phyloP scores from a whole-genome alignment of 2,888 invertebrate genomes.

The Idaea aversata region DNA sequence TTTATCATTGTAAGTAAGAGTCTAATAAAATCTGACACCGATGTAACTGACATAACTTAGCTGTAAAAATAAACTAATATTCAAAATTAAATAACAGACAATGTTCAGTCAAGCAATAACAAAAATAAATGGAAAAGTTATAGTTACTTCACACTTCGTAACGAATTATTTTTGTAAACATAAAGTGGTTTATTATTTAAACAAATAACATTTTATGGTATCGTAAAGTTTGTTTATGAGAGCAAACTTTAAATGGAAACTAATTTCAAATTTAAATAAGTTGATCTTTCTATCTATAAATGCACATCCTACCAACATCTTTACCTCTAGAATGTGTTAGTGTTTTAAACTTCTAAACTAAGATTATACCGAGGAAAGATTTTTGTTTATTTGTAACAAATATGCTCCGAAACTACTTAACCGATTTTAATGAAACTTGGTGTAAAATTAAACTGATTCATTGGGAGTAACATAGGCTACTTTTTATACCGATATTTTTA shows the following conservation, averaged over 20 bases:
- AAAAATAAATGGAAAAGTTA: slow-evolving; percentile 29
- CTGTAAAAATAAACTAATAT: neutral
- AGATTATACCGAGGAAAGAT: too few relatives aligned
- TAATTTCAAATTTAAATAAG: neutral
- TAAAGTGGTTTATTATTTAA: slow-evolving; percentile 19
- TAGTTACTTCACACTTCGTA: slow-evolving; percentile 29
- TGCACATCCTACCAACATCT: neutral
- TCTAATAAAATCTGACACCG: neutral
- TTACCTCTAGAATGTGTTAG: too few relatives aligned
- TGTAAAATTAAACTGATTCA: too few relatives aligned
- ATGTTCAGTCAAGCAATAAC: slow-evolving; percentile 30
- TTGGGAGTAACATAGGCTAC: too few relatives aligned
- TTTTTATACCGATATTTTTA: too few relatives aligned
- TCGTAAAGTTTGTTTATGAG: slow-evolving; percentile 1
- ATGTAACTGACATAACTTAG: neutral
- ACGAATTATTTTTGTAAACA: slow-evolving; percentile 31
- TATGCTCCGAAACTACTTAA: too few relatives aligned
- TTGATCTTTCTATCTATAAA: neutral
- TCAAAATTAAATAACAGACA: neutral
- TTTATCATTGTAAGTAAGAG: neutral
- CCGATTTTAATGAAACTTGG: too few relatives aligned
- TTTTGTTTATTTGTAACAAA: too few relatives aligned
- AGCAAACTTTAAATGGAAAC: neutral
- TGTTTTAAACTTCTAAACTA: too few relatives aligned
- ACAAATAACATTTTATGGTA: neutral